phyloP scores from a whole-genome alignment of 2,888 invertebrate genomes.

The Penaeus monodon region DNA sequence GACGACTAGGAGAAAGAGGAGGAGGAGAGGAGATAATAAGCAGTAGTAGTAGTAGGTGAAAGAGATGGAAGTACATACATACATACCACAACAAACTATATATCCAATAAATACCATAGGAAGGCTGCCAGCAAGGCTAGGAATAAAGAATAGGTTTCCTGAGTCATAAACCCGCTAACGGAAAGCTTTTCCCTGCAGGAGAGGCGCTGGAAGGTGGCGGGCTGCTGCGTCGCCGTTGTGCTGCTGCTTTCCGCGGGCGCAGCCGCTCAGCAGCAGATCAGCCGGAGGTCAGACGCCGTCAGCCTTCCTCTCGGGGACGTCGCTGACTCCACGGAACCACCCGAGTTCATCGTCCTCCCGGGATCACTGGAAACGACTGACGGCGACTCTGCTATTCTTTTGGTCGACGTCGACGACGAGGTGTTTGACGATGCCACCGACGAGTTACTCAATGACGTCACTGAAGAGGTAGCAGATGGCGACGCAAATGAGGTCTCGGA shows the following conservation, averaged over 20 bases:
- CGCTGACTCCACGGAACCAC: neutral
- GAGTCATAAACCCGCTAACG: no score
- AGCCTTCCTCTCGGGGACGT: slow-evolving; percentile 13
- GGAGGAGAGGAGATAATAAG: no score
- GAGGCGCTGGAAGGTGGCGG: slow-evolving; percentile 44
- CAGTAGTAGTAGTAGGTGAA: no score
- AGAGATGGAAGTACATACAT: no score
- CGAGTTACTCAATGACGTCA: no score
- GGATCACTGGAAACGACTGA: neutral
- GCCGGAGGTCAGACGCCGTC: slow-evolving; percentile 9
- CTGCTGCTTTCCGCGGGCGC: slow-evolving; percentile 33
- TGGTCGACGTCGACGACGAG: neutral
- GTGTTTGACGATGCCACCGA: neutral
- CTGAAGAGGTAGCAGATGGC: no score
- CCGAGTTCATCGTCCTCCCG: neutral
- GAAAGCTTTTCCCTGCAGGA: slow-evolving; percentile 9
- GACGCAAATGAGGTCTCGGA: no score
- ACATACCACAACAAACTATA: no score
- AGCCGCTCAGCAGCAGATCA: slow-evolving; percentile 42
- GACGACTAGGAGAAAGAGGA: no score
- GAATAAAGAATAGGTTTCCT: no score
- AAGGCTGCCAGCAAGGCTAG: no score
- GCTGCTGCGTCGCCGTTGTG: slow-evolving; percentile 10
- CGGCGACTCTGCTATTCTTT: neutral
- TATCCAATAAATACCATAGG: no score